A percentile compares a stretch with the other conserved stretches of the same genome.
These are phyloP conservation scores for Sebastes kiyomatsui DNA, from an alignment of 2,797 vertebrate species.

Conservation along the genomic window DNA sequence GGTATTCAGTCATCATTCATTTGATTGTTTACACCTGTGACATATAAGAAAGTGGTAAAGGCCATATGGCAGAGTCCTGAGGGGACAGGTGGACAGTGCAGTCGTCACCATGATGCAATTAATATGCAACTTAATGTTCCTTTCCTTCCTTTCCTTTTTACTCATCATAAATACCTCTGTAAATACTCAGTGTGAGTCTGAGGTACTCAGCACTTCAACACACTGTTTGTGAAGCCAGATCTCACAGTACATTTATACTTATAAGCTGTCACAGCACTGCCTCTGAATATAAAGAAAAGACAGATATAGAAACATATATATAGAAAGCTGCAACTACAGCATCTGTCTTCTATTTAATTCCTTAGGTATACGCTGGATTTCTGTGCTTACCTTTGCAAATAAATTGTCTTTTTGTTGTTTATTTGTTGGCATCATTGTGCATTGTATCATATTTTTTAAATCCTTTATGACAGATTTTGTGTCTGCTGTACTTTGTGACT, in stretches of 20 bases:
- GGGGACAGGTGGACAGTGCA: too few species aligned
- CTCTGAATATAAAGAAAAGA: neutral
- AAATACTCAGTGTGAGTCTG: neutral
- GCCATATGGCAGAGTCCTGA: neutral
- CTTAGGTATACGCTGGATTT: too few species aligned
- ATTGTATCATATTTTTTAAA: too few species aligned
- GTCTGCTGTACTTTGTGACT: neutral
- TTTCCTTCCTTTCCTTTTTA: neutral
- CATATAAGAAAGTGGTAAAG: neutral
- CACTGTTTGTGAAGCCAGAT: too few species aligned
- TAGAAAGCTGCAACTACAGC: neutral
- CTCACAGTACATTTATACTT: neutral
- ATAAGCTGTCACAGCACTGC: neutral
- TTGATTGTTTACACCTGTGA: too few species aligned
- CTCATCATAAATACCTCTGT: neutral
- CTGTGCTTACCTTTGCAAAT: too few species aligned
- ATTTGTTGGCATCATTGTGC: neutral
- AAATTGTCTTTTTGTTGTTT: neutral
- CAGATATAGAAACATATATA: neutral
- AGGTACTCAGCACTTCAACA: neutral
- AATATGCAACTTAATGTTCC: neutral
- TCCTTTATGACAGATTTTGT: neutral
- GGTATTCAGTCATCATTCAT: too few species aligned
- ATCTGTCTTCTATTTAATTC: neutral
- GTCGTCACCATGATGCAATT: neutral